Evolutionary conservation across 2,113 vertebrate species (phyloP).

Genomic region (Sorex araneus): DNA sequence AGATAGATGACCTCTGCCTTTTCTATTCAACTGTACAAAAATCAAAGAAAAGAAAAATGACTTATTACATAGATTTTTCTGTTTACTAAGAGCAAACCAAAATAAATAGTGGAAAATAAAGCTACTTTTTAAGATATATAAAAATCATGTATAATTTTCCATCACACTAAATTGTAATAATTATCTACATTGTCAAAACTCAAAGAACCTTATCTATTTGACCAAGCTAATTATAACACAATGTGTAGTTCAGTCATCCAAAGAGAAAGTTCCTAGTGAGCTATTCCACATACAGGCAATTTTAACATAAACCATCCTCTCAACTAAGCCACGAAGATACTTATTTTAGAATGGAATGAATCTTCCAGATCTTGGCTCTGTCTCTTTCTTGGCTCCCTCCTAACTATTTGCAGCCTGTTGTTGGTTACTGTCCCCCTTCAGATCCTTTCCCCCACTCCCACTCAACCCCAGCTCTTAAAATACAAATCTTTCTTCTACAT

Average conservation of each 20-base stretch:
- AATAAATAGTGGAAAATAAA: background rate
- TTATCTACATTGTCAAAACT: conserved; percentile 18
- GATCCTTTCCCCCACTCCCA: conserved; percentile 61
- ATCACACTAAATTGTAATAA: background rate
- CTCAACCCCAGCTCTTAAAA: conserved; percentile 59
- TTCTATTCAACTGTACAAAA: conserved; percentile 13
- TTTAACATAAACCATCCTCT: conserved; percentile 67
- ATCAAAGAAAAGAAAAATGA: conserved; percentile 37
- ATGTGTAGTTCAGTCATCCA: conserved; percentile 23
- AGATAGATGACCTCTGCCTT: conserved; percentile 39
- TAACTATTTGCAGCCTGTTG: conserved; percentile 38
- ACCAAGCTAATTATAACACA: conserved; percentile 21
- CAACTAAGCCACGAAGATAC: conserved; percentile 7
- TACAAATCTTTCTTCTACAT: conserved; percentile 31
- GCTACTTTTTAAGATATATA: background rate
- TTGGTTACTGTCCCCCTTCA: conserved; percentile 1
- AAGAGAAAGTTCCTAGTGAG: conserved; percentile 30
- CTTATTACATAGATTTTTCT: background rate
- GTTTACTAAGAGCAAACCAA: background rate
- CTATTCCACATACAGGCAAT: background rate
- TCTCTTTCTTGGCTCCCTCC: conserved; percentile 50
- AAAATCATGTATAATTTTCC: background rate
- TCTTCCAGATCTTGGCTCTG: conserved; percentile 69
- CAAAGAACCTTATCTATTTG: conserved; percentile 26
- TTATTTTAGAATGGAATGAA: conserved; percentile 54